phyloP scores from a whole-genome alignment of 2,113 vertebrate genomes.

The Rhegmatorhina hoffmannsi region DNA sequence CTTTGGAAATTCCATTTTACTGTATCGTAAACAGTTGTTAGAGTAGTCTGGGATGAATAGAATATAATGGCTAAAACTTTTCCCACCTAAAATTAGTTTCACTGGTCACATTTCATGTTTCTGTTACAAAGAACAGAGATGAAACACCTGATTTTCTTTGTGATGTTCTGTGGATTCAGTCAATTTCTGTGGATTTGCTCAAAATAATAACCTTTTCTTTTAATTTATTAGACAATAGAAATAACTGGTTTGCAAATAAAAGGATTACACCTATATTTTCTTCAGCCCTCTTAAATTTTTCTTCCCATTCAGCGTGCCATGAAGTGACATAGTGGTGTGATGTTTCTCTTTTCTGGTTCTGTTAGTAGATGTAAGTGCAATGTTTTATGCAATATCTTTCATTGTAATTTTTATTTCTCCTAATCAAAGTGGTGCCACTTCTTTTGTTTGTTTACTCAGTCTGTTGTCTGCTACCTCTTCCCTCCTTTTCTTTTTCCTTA shows the following conservation, averaged over 20 bases:
- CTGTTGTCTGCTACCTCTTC: not conserved
- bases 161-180: not conserved
- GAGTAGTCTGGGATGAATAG: not conserved
- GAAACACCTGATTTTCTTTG: not conserved
- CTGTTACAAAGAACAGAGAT: not conserved
- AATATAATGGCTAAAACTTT: not conserved
- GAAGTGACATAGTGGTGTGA: not conserved
- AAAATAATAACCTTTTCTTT: not conserved
- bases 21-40: constrained; percentile 17
- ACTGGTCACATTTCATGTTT: not conserved
- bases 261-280: not conserved
- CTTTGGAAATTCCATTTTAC: constrained; percentile 26
- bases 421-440: not conserved
- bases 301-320: not conserved
- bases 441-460: not conserved
- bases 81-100: not conserved
- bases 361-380: not conserved
- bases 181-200: not conserved
- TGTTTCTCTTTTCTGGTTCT: not conserved
- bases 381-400: not conserved
- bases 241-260: not conserved
- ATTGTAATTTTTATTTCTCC: not conserved
- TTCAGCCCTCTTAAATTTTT: not conserved
- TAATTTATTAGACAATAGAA: not conserved
- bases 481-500: not conserved